Evolutionary conservation across 1,140 invertebrate genomes (phyloP), one percentile per base, ranked within the genome.

Genomic region (Drosophila malerkotliana): DNA sequence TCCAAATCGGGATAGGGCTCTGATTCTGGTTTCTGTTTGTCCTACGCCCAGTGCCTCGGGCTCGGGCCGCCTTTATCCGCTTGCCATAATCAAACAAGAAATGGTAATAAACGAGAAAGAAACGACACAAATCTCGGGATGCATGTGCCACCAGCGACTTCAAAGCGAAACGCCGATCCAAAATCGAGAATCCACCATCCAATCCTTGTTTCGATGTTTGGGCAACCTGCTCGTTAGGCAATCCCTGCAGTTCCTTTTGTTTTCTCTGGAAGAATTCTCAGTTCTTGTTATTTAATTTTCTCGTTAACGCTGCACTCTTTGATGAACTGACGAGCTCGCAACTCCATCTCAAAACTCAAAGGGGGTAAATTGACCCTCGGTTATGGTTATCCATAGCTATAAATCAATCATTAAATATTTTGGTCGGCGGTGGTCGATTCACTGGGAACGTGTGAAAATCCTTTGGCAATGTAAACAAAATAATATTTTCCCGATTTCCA

Each of bases 351-450:
- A 28, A 28, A 28, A 28, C 26, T 41, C 26, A 3, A 63, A 37
- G 56, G 49, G 62, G 47, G 44, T 28, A 54, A 48, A 51, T 54
- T 34, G 28, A 39, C 47, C 47, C 9, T 63, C 5, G 41, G 45
- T 34, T 61, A 44, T 15, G 21, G 49, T 49, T 56, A 45, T 79
- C 58, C 52, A 49, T 53, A 48, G 62, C 69, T 75, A 88, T 76
- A 82, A 88, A 87, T 88, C 83, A 87, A 87, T 88, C 88, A 82
- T 82, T 81, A 78, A 87, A 82, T 78, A 85, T 75, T 77, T 61
- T 48, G 48, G 55, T 66, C 58, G 44, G 45, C 32, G 68, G 57
- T 56, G 67, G 59, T 34, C 61, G 41, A 56, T 52, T 74, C 51
- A 45, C 58, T 67, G 51, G 51, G 57, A 80, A 84, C 75, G 82